Conservation (phyloP, 2,888 invertebrate species). For the Dasysyrphus tricinctus region DNA sequence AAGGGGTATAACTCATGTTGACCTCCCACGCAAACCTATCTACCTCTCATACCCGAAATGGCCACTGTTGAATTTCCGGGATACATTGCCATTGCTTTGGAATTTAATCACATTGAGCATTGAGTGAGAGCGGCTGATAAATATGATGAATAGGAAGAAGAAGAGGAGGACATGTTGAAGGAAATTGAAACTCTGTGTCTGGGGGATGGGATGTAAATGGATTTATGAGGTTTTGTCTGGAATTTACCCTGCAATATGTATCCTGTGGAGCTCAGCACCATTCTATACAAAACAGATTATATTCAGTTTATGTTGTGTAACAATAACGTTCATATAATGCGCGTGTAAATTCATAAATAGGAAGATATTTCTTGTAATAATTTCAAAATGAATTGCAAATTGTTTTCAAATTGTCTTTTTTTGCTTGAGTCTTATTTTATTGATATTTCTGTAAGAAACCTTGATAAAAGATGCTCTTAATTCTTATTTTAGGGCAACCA, state of each 20-base stretch:
- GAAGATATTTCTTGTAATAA: not conserved
- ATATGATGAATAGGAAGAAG: not conserved
- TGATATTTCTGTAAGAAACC: not conserved
- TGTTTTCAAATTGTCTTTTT: not conserved
- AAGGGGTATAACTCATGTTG: slow-evolving; percentile 16
- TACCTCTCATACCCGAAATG: not conserved
- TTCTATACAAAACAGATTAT: not conserved
- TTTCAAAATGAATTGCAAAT: not conserved
- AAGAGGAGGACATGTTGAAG: not conserved
- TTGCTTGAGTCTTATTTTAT: not conserved
- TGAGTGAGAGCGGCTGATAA: not conserved
- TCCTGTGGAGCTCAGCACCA: not conserved
- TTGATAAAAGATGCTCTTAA: not conserved
- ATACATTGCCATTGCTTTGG: slow-evolving; percentile 24
- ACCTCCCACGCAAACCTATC: slow-evolving; percentile 24
- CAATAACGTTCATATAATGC: not conserved
- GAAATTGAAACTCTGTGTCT: slow-evolving; percentile 15
- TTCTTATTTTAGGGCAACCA: too few species aligned
- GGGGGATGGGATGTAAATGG: slow-evolving; percentile 14
- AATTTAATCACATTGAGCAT: slow-evolving; percentile 28
- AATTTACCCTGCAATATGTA: not conserved
- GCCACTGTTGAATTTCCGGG: slow-evolving; percentile 34
- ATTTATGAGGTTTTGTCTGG: slow-evolving; percentile 34
- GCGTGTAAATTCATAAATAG: slow-evolving; percentile 5
- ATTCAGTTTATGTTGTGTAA: slow-evolving; percentile 1